These are phyloP conservation scores for Corythornis cristatus DNA, from an alignment of 2,113 vertebrate genomes.

Conservation along the genomic window DNA sequence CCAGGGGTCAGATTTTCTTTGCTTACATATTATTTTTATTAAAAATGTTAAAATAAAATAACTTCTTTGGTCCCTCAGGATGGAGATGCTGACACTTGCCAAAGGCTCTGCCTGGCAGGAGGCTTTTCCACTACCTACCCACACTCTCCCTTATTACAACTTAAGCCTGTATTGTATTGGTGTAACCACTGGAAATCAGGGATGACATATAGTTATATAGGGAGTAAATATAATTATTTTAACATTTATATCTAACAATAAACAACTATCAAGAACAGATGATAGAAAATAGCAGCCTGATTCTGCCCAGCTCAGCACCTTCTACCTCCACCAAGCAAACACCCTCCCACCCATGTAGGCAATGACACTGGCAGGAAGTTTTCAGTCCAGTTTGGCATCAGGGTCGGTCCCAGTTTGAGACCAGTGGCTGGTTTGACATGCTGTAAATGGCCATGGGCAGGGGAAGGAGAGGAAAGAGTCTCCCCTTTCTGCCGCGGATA, in stretches of 20 bases:
- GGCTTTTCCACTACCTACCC: background rate
- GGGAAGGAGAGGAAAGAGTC: background rate
- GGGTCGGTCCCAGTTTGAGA: background rate
- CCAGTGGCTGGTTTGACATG: rapidly evolving
- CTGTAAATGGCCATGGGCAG: background rate
- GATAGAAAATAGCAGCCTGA: background rate
- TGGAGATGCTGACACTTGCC: rapidly evolving
- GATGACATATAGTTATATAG: background rate
- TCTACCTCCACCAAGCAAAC: background rate
- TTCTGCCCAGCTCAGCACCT: background rate
- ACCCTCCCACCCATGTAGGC: background rate
- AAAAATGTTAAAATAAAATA: no score
- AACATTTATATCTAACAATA: background rate
- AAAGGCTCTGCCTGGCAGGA: background rate
- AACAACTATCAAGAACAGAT: background rate
- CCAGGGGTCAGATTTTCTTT: background rate
- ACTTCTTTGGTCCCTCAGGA: background rate
- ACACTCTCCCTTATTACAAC: background rate
- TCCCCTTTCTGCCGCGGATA: background rate
- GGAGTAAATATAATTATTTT: no score
- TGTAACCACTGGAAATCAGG: background rate
- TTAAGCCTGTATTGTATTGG: background rate
- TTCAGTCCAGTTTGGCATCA: rapidly evolving
- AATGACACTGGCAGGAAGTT: rapidly evolving
- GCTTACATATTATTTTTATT: background rate